Conservation (phyloP, 2,797 vertebrate genomes). For the Mus spretus region DNA sequence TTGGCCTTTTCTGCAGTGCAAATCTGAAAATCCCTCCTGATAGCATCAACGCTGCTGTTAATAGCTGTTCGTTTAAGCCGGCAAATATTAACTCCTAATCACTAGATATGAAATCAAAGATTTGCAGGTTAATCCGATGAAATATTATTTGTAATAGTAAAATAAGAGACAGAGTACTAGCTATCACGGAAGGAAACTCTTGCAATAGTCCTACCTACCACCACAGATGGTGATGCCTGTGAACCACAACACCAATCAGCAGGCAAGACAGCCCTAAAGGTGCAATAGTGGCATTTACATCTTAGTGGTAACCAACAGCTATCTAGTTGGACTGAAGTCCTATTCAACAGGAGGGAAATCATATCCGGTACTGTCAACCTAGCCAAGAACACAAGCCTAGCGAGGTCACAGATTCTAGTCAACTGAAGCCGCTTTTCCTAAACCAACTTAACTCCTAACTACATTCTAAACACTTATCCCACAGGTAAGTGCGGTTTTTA, state of each 20-base stretch:
- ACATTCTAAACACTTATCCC: neutral
- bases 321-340: neutral
- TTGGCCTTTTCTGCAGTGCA: neutral
- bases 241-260: neutral
- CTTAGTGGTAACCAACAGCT: neutral
- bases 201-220: neutral
- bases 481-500: neutral
- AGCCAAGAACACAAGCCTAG: neutral
- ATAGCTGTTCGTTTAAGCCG: neutral
- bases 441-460: neutral
- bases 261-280: neutral
- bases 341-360: neutral
- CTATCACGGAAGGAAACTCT: neutral
- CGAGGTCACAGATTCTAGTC: neutral
- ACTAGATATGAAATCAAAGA: neutral
- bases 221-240: neutral
- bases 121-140: neutral
- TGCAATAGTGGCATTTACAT: neutral
- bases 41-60: neutral
- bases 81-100: constrained; percentile 36
- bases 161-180: neutral
- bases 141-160: constrained; percentile 11
- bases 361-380: neutral
- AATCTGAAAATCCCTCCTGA: neutral
- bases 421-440: neutral